Conservation (phyloP, 1,140 invertebrate genomes). For the Leptinotarsa defecta region DNA sequence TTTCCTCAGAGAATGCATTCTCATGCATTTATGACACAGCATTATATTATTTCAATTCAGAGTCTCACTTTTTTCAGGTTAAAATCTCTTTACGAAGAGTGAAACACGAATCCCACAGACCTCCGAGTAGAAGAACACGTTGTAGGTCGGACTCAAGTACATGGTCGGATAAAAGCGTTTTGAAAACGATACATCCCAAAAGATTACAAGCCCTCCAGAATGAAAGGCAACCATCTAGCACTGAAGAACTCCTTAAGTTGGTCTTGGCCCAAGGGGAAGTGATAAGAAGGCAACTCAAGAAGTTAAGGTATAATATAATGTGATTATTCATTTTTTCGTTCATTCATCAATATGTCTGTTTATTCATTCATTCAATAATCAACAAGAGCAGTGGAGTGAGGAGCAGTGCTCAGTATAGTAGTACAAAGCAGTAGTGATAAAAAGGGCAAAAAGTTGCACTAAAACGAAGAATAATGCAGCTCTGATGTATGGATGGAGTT, state of each 20-base stretch:
- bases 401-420: too few relatives aligned
- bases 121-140: constrained; percentile 44
- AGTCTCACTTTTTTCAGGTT: constrained; percentile 42
- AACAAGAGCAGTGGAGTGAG: too few relatives aligned
- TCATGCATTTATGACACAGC: too few relatives aligned
- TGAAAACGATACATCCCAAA: constrained; percentile 53
- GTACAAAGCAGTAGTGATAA: too few relatives aligned
- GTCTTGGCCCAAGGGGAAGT: constrained; percentile 81
- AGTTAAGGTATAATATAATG: constrained; percentile 60
- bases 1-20: too few relatives aligned
- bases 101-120: constrained; percentile 42
- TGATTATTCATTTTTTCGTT: not conserved
- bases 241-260: constrained; percentile 72
- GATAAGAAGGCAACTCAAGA: constrained; percentile 74
- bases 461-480: too few relatives aligned
- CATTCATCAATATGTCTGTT: too few relatives aligned
- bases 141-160: constrained; percentile 51
- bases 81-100: constrained; percentile 54
- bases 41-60: too few relatives aligned
- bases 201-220: constrained; percentile 50
- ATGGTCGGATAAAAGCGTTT: constrained; percentile 51
- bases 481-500: too few relatives aligned
- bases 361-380: too few relatives aligned
- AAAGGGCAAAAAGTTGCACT: too few relatives aligned
- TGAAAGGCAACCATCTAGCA: constrained; percentile 60